Evolutionary conservation across 2,797 vertebrate species (phyloP).

Genomic region (Danio aesculapii): DNA sequence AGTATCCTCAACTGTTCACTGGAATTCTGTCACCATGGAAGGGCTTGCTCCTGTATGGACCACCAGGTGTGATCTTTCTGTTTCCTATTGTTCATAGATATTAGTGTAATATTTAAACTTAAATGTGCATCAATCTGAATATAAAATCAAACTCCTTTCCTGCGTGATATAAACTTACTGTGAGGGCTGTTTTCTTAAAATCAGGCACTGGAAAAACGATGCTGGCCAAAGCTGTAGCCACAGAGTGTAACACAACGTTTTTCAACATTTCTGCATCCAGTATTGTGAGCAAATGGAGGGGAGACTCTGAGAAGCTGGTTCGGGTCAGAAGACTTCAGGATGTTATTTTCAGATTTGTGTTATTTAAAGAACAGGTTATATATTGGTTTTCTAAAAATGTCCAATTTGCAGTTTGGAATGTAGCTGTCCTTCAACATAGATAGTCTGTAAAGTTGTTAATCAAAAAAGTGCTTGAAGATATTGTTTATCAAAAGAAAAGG

Average conservation of each 20-base stretch:
- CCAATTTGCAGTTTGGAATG: no score
- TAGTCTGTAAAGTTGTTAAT: no score
- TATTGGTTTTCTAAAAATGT: no score
- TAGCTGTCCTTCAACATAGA: no score
- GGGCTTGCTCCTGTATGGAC: slow-evolving; percentile 91
- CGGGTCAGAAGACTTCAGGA: slow-evolving; percentile 76
- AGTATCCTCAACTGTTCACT: slow-evolving; percentile 95
- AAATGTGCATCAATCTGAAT: background rate
- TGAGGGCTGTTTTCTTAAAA: background rate
- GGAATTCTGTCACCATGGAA: slow-evolving; percentile 97
- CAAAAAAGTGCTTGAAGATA: no score
- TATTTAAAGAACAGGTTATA: background rate
- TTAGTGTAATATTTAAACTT: background rate
- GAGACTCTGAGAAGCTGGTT: slow-evolving; percentile 96
- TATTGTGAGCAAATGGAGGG: slow-evolving; percentile 98
- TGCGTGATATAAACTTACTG: background rate
- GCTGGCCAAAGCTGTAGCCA: slow-evolving; percentile 96
- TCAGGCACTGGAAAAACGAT: slow-evolving; percentile 97
- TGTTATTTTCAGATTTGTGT: background rate
- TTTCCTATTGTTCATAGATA: background rate
- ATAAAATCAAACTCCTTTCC: background rate
- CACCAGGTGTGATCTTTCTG: slow-evolving; percentile 82
- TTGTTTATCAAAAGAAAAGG: no score
- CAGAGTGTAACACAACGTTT: slow-evolving; percentile 95
- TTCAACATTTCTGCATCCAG: slow-evolving; percentile 98